Percentiles rank a stretch among this genome's conserved stretches.
These are phyloP conservation scores for Cryptomyrus ogoouensis DNA, from an alignment of 2,113 vertebrate genomes.

Conservation along the genomic window DNA sequence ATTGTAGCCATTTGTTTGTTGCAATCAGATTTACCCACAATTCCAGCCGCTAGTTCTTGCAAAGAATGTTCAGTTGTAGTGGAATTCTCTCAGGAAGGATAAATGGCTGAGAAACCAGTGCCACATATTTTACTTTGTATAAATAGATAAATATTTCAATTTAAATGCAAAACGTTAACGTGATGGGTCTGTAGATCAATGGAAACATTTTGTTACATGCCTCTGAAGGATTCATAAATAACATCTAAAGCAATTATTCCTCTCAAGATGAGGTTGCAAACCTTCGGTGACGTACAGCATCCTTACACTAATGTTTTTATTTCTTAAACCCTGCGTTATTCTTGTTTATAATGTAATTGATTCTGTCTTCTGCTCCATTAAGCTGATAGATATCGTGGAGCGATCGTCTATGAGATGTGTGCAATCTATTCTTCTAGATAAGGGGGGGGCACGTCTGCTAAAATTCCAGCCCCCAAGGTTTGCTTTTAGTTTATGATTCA, in stretches of 20 bases:
- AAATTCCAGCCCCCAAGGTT: neutral
- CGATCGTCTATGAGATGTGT: constrained; percentile 47
- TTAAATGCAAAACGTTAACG: constrained; percentile 61
- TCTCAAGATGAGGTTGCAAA: constrained; percentile 59
- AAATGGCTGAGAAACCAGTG: constrained; percentile 38
- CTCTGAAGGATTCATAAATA: constrained; percentile 54
- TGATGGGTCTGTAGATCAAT: constrained; percentile 48
- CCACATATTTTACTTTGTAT: constrained; percentile 51
- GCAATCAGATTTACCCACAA: constrained; percentile 41
- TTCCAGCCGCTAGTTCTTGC: constrained; percentile 29
- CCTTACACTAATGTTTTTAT: constrained; percentile 60
- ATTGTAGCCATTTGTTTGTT: constrained; percentile 22
- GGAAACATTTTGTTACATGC: constrained; percentile 47
- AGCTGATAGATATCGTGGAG: constrained; percentile 54
- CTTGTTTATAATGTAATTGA: constrained; percentile 59
- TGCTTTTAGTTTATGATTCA: neutral
- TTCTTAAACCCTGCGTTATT: constrained; percentile 57
- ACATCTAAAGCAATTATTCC: constrained; percentile 51
- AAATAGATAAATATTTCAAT: constrained; percentile 60
- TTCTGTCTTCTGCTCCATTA: constrained; percentile 58
- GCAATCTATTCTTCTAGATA: constrained; percentile 20
- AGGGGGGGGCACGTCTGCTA: neutral
- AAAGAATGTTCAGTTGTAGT: constrained; percentile 33
- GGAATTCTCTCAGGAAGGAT: constrained; percentile 41
- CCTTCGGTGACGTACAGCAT: constrained; percentile 38